Percentiles rank a stretch among this genome's conserved stretches.
phyloP scores from a whole-genome alignment of 35 echinoderm and acorn worm genomes.

The Acanthaster planci region DNA sequence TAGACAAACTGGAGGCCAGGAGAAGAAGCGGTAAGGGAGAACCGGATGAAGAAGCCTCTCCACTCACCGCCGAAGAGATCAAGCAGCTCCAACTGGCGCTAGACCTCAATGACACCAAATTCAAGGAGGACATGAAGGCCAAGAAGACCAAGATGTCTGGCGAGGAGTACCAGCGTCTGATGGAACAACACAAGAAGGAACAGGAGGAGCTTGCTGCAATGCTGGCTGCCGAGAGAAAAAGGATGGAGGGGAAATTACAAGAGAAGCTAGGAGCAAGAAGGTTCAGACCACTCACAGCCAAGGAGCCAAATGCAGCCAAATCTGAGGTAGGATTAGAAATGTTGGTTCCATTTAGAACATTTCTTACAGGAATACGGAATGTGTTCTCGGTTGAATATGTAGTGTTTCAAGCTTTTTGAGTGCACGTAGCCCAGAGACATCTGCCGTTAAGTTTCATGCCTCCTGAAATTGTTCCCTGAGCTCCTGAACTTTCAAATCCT shows the following conservation, averaged over 20 bases:
- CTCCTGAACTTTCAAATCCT: too few relatives aligned
- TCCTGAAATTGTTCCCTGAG: too few relatives aligned
- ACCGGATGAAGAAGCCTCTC: neutral
- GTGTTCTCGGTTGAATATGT: too few relatives aligned
- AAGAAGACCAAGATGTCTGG: slow-evolving; percentile 65
- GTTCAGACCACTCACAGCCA: neutral
- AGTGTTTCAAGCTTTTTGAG: too few relatives aligned
- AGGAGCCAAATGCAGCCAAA: neutral
- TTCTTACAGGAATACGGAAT: too few relatives aligned
- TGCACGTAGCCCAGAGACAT: too few relatives aligned
- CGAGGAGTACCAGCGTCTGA: slow-evolving; percentile 65
- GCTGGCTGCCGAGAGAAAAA: slow-evolving; percentile 57
- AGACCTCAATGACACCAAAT: slow-evolving; percentile 45
- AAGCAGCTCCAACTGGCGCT: slow-evolving; percentile 61
- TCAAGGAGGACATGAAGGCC: slow-evolving; percentile 54
- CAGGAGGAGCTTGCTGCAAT: slow-evolving; percentile 52
- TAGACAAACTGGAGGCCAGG: slow-evolving; percentile 74
- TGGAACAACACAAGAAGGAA: slow-evolving; percentile 66
- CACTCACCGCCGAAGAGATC: slow-evolving; percentile 57
- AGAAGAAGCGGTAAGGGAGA: slow-evolving; percentile 25
- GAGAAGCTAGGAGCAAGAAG: slow-evolving; percentile 64
- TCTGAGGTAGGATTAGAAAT: neutral
- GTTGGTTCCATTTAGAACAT: too few relatives aligned
- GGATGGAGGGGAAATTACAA: slow-evolving; percentile 48
- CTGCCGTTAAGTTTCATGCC: too few relatives aligned